phyloP scores from a whole-genome alignment of 2,888 invertebrate genomes.

The Melolontha melolontha region DNA sequence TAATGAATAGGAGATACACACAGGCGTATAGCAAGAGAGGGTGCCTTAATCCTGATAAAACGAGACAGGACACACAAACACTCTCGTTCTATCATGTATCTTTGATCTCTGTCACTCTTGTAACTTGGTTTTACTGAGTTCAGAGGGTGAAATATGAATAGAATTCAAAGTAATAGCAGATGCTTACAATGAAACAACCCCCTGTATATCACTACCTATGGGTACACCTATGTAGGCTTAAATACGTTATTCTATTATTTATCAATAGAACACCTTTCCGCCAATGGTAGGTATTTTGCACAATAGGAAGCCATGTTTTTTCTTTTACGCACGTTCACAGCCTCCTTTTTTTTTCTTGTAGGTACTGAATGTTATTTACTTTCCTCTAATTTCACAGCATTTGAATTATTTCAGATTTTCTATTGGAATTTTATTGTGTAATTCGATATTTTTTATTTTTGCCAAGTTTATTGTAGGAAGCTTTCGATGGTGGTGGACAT shows the following conservation, averaged over 20 bases:
- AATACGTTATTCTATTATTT: background rate
- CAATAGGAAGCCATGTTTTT: constrained; percentile 27
- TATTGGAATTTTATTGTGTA: too few relatives aligned
- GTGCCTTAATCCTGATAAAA: too few relatives aligned
- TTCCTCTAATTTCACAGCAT: too few relatives aligned
- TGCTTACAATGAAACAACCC: constrained; percentile 13
- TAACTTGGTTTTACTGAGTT: background rate
- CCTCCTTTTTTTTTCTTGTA: too few relatives aligned
- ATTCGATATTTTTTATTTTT: too few relatives aligned
- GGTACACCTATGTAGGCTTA: constrained; percentile 2
- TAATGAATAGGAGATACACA: background rate
- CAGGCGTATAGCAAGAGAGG: too few relatives aligned
- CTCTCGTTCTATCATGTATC: background rate
- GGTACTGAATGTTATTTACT: too few relatives aligned
- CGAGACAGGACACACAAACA: too few relatives aligned
- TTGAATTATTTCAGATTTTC: too few relatives aligned
- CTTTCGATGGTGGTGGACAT: too few relatives aligned
- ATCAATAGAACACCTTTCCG: constrained; percentile 12
- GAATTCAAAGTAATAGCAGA: constrained; percentile 3
- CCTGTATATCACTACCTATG: background rate
- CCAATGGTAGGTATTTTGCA: constrained; percentile 21
- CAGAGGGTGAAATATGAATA: constrained; percentile 12
- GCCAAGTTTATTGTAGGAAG: too few relatives aligned
- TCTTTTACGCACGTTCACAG: too few relatives aligned
- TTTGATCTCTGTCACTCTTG: constrained; percentile 2